Evolutionary conservation across 1,140 invertebrate genomes (phyloP).

Genomic region (Drosophila auraria): DNA sequence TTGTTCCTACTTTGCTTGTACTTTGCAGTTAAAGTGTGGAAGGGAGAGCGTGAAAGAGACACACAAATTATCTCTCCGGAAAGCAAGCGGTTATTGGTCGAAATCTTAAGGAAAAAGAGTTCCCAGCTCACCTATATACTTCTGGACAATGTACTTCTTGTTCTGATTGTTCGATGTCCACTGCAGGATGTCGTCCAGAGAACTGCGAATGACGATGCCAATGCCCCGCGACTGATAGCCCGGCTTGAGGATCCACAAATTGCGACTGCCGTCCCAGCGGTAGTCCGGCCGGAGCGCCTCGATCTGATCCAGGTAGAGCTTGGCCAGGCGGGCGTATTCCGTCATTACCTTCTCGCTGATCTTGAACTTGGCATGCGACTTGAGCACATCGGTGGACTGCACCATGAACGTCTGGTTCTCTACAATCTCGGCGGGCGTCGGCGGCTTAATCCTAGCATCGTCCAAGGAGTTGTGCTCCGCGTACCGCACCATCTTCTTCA

Average conservation of each 20-base stretch:
- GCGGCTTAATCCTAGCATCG: conserved; percentile 54
- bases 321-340: conserved; percentile 86
- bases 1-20: no score
- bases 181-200: conserved; percentile 88
- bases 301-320: conserved; percentile 87
- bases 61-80: no score
- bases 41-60: no score
- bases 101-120: neutral
- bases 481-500: conserved; percentile 67
- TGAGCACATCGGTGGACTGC: conserved; percentile 85
- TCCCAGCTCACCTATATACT: conserved; percentile 92
- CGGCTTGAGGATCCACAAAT: conserved; percentile 98
- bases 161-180: conserved; percentile 87
- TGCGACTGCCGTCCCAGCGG: conserved; percentile 90
- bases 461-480: conserved; percentile 67
- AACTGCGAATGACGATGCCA: conserved; percentile 90
- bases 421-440: conserved; percentile 76
- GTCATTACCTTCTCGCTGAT: conserved; percentile 83
- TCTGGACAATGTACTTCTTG: conserved; percentile 94
- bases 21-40: no score
- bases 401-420: conserved; percentile 91
- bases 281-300: conserved; percentile 87
- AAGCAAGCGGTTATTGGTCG: no score
- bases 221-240: conserved; percentile 93
- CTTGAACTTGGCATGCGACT: conserved; percentile 85